Base-by-base conservation (phyloP, 2,113 vertebrate species). In the Argyrosomus japonicus region DNA sequence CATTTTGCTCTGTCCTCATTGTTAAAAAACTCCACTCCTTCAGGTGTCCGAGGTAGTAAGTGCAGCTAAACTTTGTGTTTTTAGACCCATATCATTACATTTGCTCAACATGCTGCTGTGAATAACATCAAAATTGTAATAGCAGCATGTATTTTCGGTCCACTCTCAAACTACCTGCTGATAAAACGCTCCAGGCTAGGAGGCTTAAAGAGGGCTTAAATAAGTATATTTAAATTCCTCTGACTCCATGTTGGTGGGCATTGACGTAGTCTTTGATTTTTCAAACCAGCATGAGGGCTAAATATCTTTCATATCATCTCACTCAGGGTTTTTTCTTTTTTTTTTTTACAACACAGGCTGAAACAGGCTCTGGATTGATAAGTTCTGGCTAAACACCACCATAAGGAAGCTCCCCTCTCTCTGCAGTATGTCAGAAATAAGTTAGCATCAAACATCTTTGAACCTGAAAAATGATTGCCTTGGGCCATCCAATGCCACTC, bases 281-380 rank as follows among this genome's bases (percentile, higher is more conserved):
- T 80, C 47, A 69, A 92, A 91, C 87, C 89, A 87, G 91, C 86
- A 90, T 92, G 88, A 86, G 88, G 88, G 90, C 85, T 73, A 67
- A 73, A 79, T 90, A 94, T 91, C 90, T 88, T 75, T 78, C 85
- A 75, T 53, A 79, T 91, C 77, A 91, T 93, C 89, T 88, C 63
- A 48, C 69, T 56, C 23, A 75, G 53, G 21, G 13, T 25, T 77
- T 68, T 71, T 71, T n/a, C n/a, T 57, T 25, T 51, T 43, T 17
- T 43, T 36, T 56, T 65, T 83, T 69, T 78, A 76, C 40, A 81
- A 61, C 76, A 72, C 89, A 93, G 81, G 91, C 91, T 70, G 71
- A 89, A 93, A 92, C 91, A 92, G 79, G 91, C 75, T 90, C 63
- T 74, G 75, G 79, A 87, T 92, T 75, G 87, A 87, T 88, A 89